phyloP scores from a whole-genome alignment of 23 tunicate genomes.

The Botrylloides violaceus region DNA sequence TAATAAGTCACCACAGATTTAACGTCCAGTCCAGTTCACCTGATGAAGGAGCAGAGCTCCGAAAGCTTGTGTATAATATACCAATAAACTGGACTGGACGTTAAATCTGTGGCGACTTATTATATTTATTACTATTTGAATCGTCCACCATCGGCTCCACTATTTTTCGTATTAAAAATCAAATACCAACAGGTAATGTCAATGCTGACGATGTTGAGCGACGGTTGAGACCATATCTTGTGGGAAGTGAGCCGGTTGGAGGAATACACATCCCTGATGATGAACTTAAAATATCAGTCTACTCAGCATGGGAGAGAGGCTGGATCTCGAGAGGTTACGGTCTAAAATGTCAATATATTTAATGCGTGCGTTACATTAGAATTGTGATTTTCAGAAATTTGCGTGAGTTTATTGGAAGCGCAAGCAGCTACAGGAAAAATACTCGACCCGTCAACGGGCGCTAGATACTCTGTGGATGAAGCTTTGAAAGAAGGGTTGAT shows the following conservation, averaged over 20 bases:
- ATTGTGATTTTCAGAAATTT: slow-evolving; percentile 34
- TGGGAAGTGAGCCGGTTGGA: slow-evolving; percentile 93
- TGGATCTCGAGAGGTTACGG: slow-evolving; percentile 46
- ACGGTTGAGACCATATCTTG: slow-evolving; percentile 45
- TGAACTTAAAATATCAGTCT: slow-evolving; percentile 83
- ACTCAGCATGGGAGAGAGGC: slow-evolving; percentile 76
- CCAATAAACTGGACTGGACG: no score
- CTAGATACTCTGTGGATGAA: slow-evolving; percentile 75
- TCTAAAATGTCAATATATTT: background rate
- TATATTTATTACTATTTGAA: no score
- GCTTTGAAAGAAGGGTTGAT: slow-evolving; percentile 62
- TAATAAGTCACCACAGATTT: no score
- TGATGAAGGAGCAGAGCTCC: no score
- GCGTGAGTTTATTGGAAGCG: slow-evolving; percentile 87
- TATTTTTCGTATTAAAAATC: no score
- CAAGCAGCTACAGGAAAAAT: slow-evolving; percentile 98
- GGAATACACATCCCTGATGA: slow-evolving; percentile 80
- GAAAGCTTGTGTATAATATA: no score
- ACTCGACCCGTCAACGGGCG: slow-evolving; percentile 75
- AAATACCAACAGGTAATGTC: slow-evolving; percentile 37
- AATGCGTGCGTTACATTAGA: background rate
- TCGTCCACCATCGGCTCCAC: no score
- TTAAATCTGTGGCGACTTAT: no score
- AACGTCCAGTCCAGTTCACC: no score
- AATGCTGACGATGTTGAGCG: slow-evolving; percentile 43